These are phyloP conservation scores for Oceanites oceanicus DNA, from an alignment of 2,113 vertebrate species.

Conservation along the genomic window DNA sequence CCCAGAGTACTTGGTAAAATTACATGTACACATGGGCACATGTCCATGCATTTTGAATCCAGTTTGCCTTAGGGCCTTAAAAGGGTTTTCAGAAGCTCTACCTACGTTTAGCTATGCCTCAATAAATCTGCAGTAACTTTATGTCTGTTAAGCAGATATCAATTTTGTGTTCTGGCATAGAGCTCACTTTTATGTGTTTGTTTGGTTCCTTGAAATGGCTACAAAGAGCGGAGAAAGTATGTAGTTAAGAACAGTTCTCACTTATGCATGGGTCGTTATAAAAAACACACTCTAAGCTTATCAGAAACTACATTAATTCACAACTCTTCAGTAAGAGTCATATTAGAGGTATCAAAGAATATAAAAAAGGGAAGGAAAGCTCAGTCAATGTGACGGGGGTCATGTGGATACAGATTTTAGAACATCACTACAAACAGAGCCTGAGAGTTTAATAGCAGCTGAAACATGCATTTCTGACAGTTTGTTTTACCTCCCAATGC, in stretches of 20 bases:
- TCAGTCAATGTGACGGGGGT: not conserved
- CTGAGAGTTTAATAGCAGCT: not conserved
- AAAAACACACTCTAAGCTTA: not conserved
- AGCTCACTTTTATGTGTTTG: not conserved
- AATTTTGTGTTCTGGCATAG: not conserved
- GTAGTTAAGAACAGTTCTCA: not conserved
- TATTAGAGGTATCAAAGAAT: not conserved
- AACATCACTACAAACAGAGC: not conserved
- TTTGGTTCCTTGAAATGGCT: not conserved
- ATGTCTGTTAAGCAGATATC: not conserved
- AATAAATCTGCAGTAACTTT: not conserved
- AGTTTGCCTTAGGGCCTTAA: not conserved
- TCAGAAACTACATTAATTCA: not conserved
- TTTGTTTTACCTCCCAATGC: slow-evolving; percentile 81
- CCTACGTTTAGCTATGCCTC: not conserved
- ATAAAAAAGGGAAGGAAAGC: not conserved
- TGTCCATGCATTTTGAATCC: not conserved
- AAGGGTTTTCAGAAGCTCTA: not conserved
- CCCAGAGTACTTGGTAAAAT: not conserved
- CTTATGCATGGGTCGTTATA: fast-evolving
- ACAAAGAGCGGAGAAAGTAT: not conserved
- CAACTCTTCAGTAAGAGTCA: not conserved
- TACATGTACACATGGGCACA: not conserved
- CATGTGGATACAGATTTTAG: not conserved
- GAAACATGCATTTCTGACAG: not conserved